Evolutionary conservation across 1,140 invertebrate species (phyloP), one percentile per base, ranked within the genome.

Genomic region (Subanguina moxae): DNA sequence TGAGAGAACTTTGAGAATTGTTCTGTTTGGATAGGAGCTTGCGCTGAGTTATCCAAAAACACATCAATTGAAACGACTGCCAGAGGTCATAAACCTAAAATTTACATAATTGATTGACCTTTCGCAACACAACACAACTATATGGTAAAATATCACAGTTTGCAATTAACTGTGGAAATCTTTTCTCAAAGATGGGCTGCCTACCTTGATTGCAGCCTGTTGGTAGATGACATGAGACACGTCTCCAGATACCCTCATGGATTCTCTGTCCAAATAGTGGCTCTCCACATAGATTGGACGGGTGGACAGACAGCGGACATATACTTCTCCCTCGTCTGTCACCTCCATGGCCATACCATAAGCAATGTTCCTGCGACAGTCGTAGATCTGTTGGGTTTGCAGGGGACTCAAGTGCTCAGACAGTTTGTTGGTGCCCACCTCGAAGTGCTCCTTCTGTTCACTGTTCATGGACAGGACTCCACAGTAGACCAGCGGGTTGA

Each of bases 41-140:
- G 17, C 38, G 21, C 13, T 56, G 58, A 5, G 67, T 56, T 8
- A 74, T 42, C 56, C 48, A 66, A 30, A 42, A 45, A 42, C 69
- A 71, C 57, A 71, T 64, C 8, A 71, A 59, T 27, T 70, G 71
- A 43, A 71, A 71, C 27, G 69, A 46, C 25, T 71, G 69, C 66
- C 65, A 71, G 9, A 71, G 27, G 56, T 71, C 69, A 56, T 66
- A 71, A 8, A 71, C 66, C 66, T 68, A 65, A 3, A 65, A n/a
- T n/a, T n/a, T n/a, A n/a, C n/a, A n/a, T 46, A 46, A 46, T 46
- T 46, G 38, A 62, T 56, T 62, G 38, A 13, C 9, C 15, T 23
- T 56, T 62, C 32, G 8, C 27, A 63, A 63, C 11, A 63, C 27
- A 57, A 30, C 32, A 62, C 45, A 21, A 15, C 15, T 59, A 15